Percentiles rank a stretch among this genome's conserved stretches.
phyloP scores from a whole-genome alignment of 2,888 invertebrate genomes.

The Perizoma flavofasciatum region DNA sequence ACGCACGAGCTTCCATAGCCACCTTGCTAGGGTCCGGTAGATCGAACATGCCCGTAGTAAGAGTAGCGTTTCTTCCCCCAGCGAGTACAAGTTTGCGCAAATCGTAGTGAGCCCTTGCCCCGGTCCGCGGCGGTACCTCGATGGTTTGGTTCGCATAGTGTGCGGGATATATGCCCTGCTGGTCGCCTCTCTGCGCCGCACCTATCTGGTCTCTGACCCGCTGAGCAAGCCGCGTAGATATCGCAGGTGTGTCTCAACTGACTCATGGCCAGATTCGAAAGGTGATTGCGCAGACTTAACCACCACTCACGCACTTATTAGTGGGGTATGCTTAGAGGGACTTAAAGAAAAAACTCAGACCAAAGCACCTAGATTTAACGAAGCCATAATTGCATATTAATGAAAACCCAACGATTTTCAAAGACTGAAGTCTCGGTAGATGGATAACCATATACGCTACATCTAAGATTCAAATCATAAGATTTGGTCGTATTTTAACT shows the following conservation, averaged over 20 bases:
- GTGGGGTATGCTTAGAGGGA: background rate
- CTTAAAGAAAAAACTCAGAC: background rate
- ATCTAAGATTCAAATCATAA: background rate
- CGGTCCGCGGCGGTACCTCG: slow-evolving; percentile 48
- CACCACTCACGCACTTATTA: background rate
- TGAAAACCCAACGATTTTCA: too few relatives aligned
- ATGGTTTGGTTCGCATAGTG: slow-evolving; percentile 73
- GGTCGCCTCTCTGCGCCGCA: slow-evolving; percentile 50
- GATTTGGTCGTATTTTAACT: background rate
- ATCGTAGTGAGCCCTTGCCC: slow-evolving; percentile 56
- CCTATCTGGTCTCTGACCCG: slow-evolving; percentile 47
- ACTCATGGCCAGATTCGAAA: background rate
- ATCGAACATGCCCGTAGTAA: slow-evolving; percentile 10
- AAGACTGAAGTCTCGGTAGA: too few relatives aligned
- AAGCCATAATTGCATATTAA: too few relatives aligned
- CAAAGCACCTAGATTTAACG: too few relatives aligned
- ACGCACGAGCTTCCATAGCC: background rate
- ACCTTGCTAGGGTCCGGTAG: background rate
- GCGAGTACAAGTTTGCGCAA: slow-evolving; percentile 72
- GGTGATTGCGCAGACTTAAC: slow-evolving; percentile 8
- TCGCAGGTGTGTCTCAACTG: slow-evolving; percentile 54
- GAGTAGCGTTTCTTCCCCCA: slow-evolving; percentile 55
- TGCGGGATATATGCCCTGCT: slow-evolving; percentile 58
- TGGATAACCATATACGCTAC: too few relatives aligned
- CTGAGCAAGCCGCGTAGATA: slow-evolving; percentile 52